Conservation (phyloP, 2,113 vertebrate species). For the Vidua chalybeata region DNA sequence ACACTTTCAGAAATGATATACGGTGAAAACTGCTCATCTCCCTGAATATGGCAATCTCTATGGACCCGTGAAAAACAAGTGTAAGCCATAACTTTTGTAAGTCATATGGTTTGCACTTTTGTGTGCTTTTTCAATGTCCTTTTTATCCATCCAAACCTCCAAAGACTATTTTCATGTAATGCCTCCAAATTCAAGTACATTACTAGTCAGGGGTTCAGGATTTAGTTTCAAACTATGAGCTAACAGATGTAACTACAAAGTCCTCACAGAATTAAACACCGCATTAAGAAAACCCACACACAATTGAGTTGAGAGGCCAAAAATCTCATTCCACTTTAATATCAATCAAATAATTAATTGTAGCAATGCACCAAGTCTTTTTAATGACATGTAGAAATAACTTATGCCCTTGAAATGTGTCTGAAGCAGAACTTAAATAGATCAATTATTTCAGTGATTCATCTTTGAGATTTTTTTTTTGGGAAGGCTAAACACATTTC, state of each 20-base stretch:
- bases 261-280: neutral
- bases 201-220: neutral
- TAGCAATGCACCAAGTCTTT: slow-evolving; percentile 1
- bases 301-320: neutral
- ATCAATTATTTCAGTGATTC: slow-evolving; percentile 61
- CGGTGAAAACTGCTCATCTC: neutral
- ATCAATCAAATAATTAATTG: slow-evolving; percentile 49
- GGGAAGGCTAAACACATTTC: slow-evolving; percentile 40
- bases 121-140: neutral
- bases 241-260: neutral
- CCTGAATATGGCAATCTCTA: neutral
- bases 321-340: slow-evolving; percentile 20
- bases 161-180: neutral
- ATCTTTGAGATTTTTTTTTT: neutral
- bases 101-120: neutral
- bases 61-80: neutral
- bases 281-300: slow-evolving; percentile 16
- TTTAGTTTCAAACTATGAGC: neutral
- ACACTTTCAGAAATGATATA: neutral
- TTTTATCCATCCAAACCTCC: neutral
- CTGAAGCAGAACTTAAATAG: slow-evolving; percentile 46
- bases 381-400: slow-evolving; percentile 52
- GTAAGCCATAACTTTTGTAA: neutral
- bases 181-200: neutral
- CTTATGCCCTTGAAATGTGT: slow-evolving; percentile 53